Conservation (phyloP, 2,888 invertebrate species). For the Eupeodes luniger region DNA sequence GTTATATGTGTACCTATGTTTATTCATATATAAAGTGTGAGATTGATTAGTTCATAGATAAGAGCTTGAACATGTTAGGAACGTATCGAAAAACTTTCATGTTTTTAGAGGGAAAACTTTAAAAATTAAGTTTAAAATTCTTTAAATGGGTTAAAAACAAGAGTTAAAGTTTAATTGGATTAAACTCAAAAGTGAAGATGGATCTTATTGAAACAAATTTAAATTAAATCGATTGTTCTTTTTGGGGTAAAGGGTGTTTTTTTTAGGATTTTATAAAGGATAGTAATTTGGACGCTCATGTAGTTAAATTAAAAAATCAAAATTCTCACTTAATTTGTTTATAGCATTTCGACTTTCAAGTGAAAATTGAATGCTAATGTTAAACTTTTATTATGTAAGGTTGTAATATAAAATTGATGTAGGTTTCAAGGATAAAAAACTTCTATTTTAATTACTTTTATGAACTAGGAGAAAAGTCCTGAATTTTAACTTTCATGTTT, state of each 20-base stretch:
- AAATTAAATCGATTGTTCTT: neutral
- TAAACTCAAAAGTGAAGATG: neutral
- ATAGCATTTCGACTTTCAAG: neutral
- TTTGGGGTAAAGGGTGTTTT: too few species aligned
- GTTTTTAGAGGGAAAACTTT: neutral
- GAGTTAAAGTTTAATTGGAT: conserved; percentile 11
- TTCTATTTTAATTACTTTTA: conserved; percentile 25
- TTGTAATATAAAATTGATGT: neutral
- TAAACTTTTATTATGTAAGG: neutral
- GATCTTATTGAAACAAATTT: neutral
- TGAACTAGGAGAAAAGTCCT: neutral
- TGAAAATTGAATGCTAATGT: conserved; percentile 5
- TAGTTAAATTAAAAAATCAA: neutral
- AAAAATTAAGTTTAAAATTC: neutral
- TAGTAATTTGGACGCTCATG: too few species aligned
- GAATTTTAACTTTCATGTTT: conserved; percentile 12
- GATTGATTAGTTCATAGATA: conserved; percentile 28
- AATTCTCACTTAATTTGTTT: neutral
- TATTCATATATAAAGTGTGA: neutral
- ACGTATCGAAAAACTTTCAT: neutral
- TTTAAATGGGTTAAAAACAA: conserved; percentile 5
- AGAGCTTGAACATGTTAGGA: neutral
- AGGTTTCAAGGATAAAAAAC: neutral
- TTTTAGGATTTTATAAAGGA: too few species aligned
- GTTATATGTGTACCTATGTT: neutral